Evolutionary conservation across 2,888 invertebrate species (phyloP), one percentile per base, ranked within the genome.

Genomic region (Plagodis dolabraria): DNA sequence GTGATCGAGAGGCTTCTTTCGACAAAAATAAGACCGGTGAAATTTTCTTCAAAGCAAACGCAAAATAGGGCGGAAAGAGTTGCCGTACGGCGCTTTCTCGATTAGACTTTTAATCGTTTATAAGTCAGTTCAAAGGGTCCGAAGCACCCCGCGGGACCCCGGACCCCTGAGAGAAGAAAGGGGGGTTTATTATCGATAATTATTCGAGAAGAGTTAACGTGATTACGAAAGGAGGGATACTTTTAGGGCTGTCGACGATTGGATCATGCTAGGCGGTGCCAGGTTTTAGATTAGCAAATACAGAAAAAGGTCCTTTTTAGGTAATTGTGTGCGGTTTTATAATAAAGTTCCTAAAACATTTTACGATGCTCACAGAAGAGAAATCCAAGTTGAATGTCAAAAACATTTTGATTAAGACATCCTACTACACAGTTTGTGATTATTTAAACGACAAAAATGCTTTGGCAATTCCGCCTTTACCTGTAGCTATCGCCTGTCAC

Each of bases 181-280:
- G 67, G 67, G 75, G 76, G 75, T 77, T 77, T 76, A 79, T 79
- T 79, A 77, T 76, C 76, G 76, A 75, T 80, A 82, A 82, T 82
- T 77, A 81, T 74, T 77, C 73, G 66, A 68, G 71, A 70, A 65
- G 69, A 64, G 68, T 69, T 74, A 75, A 77, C 69, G 70, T 73
- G 72, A 73, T 79, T 77, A 78, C 72, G 66, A 69, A 64, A 63
- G 69, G 62, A 60, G 64, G 63, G 65, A 66, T 61, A 50, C 33
- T 62, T 45, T 52, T 65, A 64, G 68, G 68, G 40, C 10, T 40
- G 40, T 40, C 40, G 5, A 5, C 1, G n/a, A 40, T 8, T 40
- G 5, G 40, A 22, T 22, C 22, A n/a, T n/a, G n/a, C n/a, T n/a
- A n/a, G n/a, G n/a, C n/a, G n/a, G n/a, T n/a, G n/a, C n/a, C n/a